Base-by-base conservation (phyloP, 2,113 vertebrate species). In the Mormyrus lacerda region DNA sequence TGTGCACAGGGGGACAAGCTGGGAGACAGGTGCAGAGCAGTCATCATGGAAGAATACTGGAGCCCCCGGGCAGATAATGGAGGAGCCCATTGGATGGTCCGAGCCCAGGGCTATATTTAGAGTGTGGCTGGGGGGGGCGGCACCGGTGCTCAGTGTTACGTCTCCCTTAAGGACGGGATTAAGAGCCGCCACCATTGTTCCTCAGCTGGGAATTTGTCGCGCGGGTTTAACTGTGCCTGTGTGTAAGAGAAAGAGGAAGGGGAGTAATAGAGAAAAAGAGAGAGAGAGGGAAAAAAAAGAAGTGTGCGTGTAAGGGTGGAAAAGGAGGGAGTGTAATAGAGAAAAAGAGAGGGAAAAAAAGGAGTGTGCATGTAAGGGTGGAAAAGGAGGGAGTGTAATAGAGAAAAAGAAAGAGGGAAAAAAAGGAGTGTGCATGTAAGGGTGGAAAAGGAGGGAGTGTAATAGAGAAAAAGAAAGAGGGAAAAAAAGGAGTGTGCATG, bases 31-130 rank as follows among this genome's bases (percentile, higher is more conserved):
- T 96, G 95, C 94, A 93, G 92, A 88, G 90, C 89, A 91, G 92
- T 94, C 92, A 95, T 95, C 94, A 95, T 94, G 91, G 94, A 93
- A 91, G 93, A 95, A 94, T 92, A 95, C 92, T 93, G 92, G 92
- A 93, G 93, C 90, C 91, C 90, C 89, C 90, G 50, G 93, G 90
- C 90, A 90, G 93, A 95, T 95, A 94, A 95, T 93, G 94, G 92
- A 93, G 92, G 73, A 17, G 88, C 92, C 93, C 92, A 91, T 93
- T 92, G 92, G 92, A 94, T 93, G 91, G 91, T 91, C 61, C 93
- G 92, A 92, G 85, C 89, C 90, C 91, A 84, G 1, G 47, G 48
- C 91, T 95, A 95, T 94, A 93, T 94, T 93, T 94, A 95, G 92
- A 88, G 89, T 47, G 47, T 76, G 89, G 89, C 61, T 83, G 86